Evolutionary conservation across 2,888 invertebrate genomes (phyloP).

Genomic region (Oligia latruncula): DNA sequence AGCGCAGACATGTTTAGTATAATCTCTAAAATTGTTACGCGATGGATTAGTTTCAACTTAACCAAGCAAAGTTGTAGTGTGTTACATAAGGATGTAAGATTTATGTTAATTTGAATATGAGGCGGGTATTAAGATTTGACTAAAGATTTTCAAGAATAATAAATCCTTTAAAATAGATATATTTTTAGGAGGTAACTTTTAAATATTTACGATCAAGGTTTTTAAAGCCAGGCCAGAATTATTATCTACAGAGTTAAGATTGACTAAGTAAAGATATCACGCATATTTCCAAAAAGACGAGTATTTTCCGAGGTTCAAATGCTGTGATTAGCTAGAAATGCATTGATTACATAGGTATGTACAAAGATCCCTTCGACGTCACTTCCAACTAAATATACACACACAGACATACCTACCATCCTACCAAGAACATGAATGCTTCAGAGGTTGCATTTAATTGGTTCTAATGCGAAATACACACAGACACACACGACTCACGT

Average conservation of each 20-base stretch:
- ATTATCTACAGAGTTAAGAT: background rate
- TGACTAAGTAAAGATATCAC: background rate
- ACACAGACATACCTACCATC: background rate
- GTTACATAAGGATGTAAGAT: conserved; percentile 8
- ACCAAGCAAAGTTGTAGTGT: conserved; percentile 4
- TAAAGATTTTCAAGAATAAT: background rate
- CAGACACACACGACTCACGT: too few relatives aligned
- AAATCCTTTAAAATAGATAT: background rate
- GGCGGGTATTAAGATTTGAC: background rate
- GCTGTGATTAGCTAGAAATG: background rate
- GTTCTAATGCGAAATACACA: background rate
- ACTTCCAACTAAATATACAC: background rate
- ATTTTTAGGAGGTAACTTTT: background rate
- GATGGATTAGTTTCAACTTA: conserved; percentile 24
- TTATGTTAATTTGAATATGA: background rate
- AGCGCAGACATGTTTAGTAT: background rate
- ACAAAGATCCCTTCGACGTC: background rate
- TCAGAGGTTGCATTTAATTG: background rate
- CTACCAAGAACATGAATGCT: background rate
- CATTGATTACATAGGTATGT: background rate
- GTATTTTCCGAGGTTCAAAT: background rate
- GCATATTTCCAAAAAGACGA: background rate
- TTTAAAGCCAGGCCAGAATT: background rate
- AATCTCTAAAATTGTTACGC: conserved; percentile 12
- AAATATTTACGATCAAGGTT: background rate